Percentiles rank a stretch among this genome's conserved stretches.
Evolutionary conservation across 2,797 vertebrate genomes (phyloP).

Genomic region (Phoxinus dragarum): DNA sequence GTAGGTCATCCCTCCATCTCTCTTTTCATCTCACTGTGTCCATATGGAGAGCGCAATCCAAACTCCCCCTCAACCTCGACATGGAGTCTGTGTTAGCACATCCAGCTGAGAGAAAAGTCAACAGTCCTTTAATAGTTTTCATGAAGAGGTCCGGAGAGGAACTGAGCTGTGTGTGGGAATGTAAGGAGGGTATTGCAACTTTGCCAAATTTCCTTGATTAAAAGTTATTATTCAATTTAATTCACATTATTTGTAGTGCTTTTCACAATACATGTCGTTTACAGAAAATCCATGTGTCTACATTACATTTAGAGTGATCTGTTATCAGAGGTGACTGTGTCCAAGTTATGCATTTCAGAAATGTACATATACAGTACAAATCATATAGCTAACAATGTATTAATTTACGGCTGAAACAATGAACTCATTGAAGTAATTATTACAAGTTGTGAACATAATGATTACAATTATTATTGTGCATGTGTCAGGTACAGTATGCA

Average conservation of each 20-base stretch:
- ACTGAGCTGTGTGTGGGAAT: slow-evolving; percentile 3
- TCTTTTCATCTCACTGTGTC: slow-evolving; percentile 59
- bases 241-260: too few species aligned
- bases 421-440: too few species aligned
- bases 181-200: slow-evolving; percentile 8
- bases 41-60: slow-evolving; percentile 44
- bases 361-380: too few species aligned
- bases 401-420: too few species aligned
- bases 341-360: too few species aligned
- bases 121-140: slow-evolving; percentile 54
- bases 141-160: slow-evolving; percentile 24
- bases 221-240: neutral
- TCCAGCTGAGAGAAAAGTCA: slow-evolving; percentile 60
- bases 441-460: too few species aligned
- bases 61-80: slow-evolving; percentile 49
- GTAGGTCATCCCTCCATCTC: slow-evolving; percentile 51
- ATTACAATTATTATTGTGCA: neutral
- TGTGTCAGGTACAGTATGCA: neutral
- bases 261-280: too few species aligned
- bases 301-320: too few species aligned
- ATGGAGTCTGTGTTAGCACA: slow-evolving; percentile 54
- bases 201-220: neutral
- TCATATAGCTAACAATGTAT: too few species aligned
- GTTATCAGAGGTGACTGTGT: too few species aligned
- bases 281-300: too few species aligned